phyloP scores from a whole-genome alignment of 2,113 vertebrate species.

The Manacus vitellinus region DNA sequence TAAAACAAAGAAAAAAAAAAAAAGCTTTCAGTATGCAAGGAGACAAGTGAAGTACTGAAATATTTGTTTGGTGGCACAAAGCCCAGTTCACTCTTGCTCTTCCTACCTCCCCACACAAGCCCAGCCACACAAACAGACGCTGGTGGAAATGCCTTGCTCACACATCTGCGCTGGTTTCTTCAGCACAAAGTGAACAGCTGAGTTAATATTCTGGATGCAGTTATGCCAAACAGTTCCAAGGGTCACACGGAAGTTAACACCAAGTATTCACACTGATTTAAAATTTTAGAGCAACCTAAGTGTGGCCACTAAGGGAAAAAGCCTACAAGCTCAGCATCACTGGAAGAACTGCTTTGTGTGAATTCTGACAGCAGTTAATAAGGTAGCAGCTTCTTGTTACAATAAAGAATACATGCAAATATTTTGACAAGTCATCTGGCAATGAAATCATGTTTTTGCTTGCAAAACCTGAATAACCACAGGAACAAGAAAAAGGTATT shows the following conservation, averaged over 20 bases:
- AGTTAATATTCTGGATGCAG: neutral
- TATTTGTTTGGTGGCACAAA: neutral
- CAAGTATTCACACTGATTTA: neutral
- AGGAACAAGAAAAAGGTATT: neutral
- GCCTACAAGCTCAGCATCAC: accelerated
- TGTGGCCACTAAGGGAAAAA: neutral
- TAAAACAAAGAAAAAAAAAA: neutral
- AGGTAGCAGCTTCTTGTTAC: neutral
- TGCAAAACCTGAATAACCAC: neutral
- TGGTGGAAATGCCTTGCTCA: neutral
- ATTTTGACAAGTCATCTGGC: neutral
- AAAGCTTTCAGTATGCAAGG: neutral
- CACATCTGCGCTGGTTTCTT: neutral
- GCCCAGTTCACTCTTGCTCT: neutral
- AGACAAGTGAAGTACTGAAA: neutral
- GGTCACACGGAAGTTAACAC: neutral
- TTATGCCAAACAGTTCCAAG: neutral
- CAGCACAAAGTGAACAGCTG: neutral
- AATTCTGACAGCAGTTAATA: neutral
- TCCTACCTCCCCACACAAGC: neutral
- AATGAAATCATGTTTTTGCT: neutral
- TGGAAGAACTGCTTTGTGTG: neutral
- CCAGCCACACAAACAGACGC: neutral
- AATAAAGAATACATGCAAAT: neutral
- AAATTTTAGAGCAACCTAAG: neutral